Evolutionary conservation across 2,113 vertebrate genomes (phyloP), one percentile per base, ranked within the genome.

Genomic region (Clarias magur): DNA sequence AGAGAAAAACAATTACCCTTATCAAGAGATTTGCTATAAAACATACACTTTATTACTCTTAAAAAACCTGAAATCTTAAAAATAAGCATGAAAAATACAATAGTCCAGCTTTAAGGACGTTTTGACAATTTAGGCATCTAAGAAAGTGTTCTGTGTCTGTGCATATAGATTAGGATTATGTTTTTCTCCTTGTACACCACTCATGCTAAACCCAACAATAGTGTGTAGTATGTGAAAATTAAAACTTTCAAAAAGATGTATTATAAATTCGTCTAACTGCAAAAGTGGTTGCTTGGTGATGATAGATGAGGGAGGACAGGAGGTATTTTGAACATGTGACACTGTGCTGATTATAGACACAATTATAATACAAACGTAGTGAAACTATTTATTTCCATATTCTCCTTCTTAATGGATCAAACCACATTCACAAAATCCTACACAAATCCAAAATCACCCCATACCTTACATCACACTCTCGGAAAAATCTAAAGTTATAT

Each of bases 81-180:
- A 56, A 6, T 15, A 0, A 48, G 3, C 79, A 80, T 2, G 4
- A 17, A 34, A 34, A 12, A 38, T 59, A 59, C 23, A 56, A 27
- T 25, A 79, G 23, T 27, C 34, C 23, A 30, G 53, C 27, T 80
- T 17, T 17, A 12, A 2, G 4, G 56, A 17, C 21, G 19, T 62
- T 63, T 82, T 82, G 9, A 48, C 3, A 4, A 16, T 12, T 1
- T 54, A 59, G 6, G 78, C 23, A 2, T 63, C 19, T 48, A 48
- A 48, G 34, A 81, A 34, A 13, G 59, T 79, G 57, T 63, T 81
- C 4, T 63, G 59, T 63, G 13, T 48, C 34, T 65, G 80, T 82
- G 60, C 59, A 82, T 82, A 82, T 82, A 65, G 59, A 82, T 48
- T 65, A 82, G 34, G 34, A 82, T 62, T 81, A 42, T 21, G 54